Conservation (phyloP, 2,113 vertebrate species). For the Aegotheles bennettii region DNA sequence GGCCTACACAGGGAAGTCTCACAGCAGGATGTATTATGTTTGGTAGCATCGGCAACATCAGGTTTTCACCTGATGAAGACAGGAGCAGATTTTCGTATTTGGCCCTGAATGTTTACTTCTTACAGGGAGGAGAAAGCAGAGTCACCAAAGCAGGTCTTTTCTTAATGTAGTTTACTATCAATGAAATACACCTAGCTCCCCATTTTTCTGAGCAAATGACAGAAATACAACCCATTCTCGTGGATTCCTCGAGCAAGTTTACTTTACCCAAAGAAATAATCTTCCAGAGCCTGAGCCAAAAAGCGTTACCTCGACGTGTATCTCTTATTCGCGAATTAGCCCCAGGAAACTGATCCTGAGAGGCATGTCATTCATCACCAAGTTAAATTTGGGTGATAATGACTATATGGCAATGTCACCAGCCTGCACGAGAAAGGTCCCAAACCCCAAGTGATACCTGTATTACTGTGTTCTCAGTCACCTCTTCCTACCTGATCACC, state of each 20-base stretch:
- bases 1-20: background rate
- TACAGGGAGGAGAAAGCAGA: background rate
- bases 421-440: background rate
- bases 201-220: background rate
- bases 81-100: background rate
- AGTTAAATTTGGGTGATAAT: background rate
- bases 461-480: background rate
- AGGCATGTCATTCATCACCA: background rate
- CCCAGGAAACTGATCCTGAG: background rate
- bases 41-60: background rate
- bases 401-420: background rate
- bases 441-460: background rate
- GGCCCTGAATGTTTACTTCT: background rate
- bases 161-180: background rate
- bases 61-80: background rate
- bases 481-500: background rate
- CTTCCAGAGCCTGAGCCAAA: background rate
- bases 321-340: background rate
- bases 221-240: background rate
- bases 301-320: rapidly evolving
- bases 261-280: background rate
- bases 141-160: background rate
- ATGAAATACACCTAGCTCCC: background rate
- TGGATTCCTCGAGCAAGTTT: background rate
- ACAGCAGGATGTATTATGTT: background rate